A percentile compares a stretch with the other conserved stretches of the same genome.
These are phyloP conservation scores for Scartelaos histophorus DNA, from an alignment of 2,113 vertebrate genomes.

Conservation along the genomic window DNA sequence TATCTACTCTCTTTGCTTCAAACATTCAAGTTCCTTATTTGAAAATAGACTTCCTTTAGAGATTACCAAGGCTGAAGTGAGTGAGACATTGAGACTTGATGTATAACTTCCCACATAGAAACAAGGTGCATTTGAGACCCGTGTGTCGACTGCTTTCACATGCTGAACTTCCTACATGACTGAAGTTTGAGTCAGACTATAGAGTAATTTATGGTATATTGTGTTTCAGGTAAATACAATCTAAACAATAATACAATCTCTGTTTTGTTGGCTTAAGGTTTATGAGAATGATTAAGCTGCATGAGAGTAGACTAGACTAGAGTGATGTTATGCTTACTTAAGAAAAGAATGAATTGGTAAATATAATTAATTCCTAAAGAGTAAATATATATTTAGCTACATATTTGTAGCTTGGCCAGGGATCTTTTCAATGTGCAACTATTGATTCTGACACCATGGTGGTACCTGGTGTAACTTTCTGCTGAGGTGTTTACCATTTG, in stretches of 20 bases:
- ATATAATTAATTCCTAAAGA: not conserved
- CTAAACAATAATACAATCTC: no score
- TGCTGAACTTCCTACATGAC: constrained; percentile 7
- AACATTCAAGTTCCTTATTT: not conserved
- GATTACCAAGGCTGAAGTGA: not conserved
- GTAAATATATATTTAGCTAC: not conserved
- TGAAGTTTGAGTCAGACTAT: not conserved
- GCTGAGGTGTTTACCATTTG: no score
- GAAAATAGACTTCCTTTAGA: not conserved
- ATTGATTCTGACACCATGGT: not conserved
- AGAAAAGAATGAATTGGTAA: not conserved
- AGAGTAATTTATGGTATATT: not conserved
- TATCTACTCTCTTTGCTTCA: not conserved
- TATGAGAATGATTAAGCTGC: not conserved
- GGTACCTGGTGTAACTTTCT: not conserved
- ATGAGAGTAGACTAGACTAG: not conserved
- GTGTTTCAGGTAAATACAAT: not conserved
- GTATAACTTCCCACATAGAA: constrained; percentile 20
- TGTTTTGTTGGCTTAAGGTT: not conserved
- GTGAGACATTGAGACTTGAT: not conserved
- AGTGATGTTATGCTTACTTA: not conserved
- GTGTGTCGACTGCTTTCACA: constrained; percentile 13
- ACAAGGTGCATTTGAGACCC: constrained; percentile 16
- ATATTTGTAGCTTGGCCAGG: no score
- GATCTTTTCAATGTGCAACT: not conserved